A percentile compares a stretch with the other conserved stretches of the same genome.
These are phyloP conservation scores for Lonchura striata DNA, from an alignment of 2,113 vertebrate species.

Conservation along the genomic window DNA sequence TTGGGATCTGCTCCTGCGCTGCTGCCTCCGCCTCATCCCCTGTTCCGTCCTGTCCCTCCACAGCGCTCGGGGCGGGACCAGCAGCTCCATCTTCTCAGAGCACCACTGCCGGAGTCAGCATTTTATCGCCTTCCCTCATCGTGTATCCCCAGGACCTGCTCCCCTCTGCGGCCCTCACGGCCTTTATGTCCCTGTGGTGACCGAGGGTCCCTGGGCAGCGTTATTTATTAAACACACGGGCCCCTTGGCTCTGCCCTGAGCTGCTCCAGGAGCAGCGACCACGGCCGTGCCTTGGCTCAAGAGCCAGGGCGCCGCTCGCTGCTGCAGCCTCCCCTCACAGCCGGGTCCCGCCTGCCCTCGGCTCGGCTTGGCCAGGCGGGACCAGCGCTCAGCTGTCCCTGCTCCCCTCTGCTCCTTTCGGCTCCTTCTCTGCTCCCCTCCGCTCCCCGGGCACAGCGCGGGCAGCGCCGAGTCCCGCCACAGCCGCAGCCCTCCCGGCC, in stretches of 20 bases:
- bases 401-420: too few species aligned
- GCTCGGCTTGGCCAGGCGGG: neutral
- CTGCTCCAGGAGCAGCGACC: neutral
- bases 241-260: neutral
- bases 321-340: neutral
- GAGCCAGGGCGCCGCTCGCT: fast-evolving
- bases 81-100: neutral
- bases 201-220: fast-evolving
- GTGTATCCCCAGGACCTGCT: neutral
- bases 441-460: too few species aligned
- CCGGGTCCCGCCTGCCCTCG: neutral
- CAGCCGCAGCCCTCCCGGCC: too few species aligned
- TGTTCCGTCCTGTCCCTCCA: neutral
- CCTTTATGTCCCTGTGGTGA: fast-evolving
- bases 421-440: too few species aligned
- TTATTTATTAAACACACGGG: fast-evolving
- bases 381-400: fast-evolving
- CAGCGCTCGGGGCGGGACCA: fast-evolving
- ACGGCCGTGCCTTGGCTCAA: fast-evolving
- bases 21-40: neutral
- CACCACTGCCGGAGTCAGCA: fast-evolving
- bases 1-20: fast-evolving
- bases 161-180: fast-evolving
- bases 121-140: neutral
- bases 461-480: too few species aligned